Evolutionary conservation across 2,797 vertebrate species (phyloP).

Genomic region (Prunella strophiata): DNA sequence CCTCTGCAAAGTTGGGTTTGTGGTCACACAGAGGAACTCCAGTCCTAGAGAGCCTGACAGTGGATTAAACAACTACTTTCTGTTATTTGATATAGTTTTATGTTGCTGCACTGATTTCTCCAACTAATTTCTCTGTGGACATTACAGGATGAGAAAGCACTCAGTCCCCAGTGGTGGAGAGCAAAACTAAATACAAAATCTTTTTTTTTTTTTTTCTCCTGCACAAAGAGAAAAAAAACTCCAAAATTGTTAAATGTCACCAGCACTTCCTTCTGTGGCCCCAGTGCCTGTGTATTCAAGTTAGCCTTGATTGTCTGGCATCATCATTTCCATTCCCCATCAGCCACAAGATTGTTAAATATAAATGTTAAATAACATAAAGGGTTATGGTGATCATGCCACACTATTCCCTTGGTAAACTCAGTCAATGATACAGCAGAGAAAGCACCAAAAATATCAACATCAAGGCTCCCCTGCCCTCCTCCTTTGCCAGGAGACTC

Average conservation of each 20-base stretch:
- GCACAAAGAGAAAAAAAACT: background rate
- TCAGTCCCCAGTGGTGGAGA: background rate
- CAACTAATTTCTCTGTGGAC: background rate
- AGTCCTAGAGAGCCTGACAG: background rate
- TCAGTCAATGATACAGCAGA: background rate
- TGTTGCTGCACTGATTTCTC: background rate
- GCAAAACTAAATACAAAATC: background rate
- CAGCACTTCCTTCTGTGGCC: background rate
- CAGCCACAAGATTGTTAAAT: background rate
- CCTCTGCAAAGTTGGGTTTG: background rate
- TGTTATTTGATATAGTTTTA: background rate
- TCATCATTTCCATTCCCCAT: background rate
- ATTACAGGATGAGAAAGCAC: background rate
- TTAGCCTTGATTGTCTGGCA: background rate
- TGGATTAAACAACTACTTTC: background rate
- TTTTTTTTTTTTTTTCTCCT: background rate
- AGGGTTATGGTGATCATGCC: background rate
- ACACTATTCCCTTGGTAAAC: background rate
- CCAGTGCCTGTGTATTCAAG: accelerated
- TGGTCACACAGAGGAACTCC: background rate
- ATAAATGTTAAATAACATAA: background rate
- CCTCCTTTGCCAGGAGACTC: background rate
- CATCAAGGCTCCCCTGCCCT: background rate
- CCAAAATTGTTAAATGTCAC: background rate
- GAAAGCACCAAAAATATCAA: background rate